phyloP scores from a whole-genome alignment of 2,797 vertebrate species.

The Ammospiza maritima region DNA sequence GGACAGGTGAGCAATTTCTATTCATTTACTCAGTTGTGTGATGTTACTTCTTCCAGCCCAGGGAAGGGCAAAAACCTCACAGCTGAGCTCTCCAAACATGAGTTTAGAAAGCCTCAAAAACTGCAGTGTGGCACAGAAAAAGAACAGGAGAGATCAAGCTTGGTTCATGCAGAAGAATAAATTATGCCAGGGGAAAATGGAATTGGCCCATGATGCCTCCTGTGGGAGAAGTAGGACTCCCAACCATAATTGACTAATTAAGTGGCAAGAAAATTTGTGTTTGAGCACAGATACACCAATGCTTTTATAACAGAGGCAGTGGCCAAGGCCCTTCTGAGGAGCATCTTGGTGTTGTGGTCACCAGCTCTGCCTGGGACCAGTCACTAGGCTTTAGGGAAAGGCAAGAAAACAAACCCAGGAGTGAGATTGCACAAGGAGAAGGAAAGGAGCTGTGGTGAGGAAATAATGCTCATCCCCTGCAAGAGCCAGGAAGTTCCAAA shows the following conservation, averaged over 20 bases:
- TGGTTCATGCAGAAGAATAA: not conserved
- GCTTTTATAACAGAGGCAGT: not conserved
- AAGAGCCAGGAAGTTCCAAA: constrained; percentile 52
- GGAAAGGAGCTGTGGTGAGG: constrained; percentile 6
- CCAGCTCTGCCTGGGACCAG: not conserved
- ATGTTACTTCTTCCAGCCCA: not conserved
- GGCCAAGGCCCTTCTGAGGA: not conserved
- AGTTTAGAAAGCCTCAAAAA: not conserved
- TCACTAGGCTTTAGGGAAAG: not conserved
- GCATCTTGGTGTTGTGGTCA: not conserved
- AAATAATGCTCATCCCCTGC: constrained; percentile 24
- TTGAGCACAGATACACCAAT: not conserved
- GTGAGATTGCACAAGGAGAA: constrained; percentile 26
- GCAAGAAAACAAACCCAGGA: not conserved
- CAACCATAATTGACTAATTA: not conserved
- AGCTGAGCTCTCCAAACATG: not conserved
- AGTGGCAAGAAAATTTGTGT: not conserved
- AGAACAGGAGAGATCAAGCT: not conserved
- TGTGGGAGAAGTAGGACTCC: not conserved
- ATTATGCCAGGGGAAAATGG: not conserved
- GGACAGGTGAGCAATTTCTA: not conserved
- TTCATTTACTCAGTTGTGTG: fast-evolving
- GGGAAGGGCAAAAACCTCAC: not conserved
- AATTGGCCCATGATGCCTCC: not conserved
- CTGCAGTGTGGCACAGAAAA: not conserved